phyloP scores from a whole-genome alignment of 2,113 vertebrate species.

The Lophotis ruficrista region DNA sequence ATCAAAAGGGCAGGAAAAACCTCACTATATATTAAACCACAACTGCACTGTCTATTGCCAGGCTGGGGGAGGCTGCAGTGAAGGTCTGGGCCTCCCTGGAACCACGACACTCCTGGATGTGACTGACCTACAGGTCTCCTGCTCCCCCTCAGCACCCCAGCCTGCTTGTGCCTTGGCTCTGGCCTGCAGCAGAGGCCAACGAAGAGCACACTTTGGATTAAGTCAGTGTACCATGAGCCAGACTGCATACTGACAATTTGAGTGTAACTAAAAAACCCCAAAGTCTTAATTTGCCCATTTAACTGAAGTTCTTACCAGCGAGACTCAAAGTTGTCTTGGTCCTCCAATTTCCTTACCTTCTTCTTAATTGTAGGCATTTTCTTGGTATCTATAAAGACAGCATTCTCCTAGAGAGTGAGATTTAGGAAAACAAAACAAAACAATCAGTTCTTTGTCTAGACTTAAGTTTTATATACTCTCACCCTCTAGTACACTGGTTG shows the following conservation, averaged over 20 bases:
- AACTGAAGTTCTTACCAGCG: slow-evolving; percentile 82
- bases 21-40: background rate
- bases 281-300: background rate
- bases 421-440: background rate
- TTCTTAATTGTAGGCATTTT: slow-evolving; percentile 95
- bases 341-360: slow-evolving; percentile 95
- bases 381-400: slow-evolving; percentile 96
- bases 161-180: background rate
- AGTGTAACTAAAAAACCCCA: background rate
- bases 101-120: no score
- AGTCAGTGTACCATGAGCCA: no score
- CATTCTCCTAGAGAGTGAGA: slow-evolving; percentile 83
- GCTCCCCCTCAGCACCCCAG: background rate
- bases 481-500: background rate
- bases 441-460: background rate
- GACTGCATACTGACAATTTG: background rate
- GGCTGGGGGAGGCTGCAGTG: background rate
- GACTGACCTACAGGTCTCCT: background rate
- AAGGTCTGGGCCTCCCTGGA: background rate
- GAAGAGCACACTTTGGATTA: background rate
- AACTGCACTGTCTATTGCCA: background rate
- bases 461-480: background rate
- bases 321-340: slow-evolving; percentile 94
- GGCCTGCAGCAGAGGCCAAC: background rate
- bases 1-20: background rate